phyloP scores from a whole-genome alignment of 2,797 vertebrate genomes.

The Simalia tracyae region DNA sequence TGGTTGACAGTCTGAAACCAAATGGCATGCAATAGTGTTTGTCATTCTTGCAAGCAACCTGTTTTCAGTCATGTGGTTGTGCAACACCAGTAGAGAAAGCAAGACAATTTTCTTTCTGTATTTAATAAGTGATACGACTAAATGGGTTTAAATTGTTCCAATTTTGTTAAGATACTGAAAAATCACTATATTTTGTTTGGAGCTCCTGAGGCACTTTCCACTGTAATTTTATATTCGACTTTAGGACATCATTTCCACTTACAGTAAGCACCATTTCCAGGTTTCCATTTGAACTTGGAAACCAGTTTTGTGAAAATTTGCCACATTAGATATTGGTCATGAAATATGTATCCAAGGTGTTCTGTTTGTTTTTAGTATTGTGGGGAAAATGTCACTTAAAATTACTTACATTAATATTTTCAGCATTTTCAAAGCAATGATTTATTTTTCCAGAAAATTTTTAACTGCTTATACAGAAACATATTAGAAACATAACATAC shows the following conservation, averaged over 20 bases:
- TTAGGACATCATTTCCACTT: slow-evolving; percentile 45
- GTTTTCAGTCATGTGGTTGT: slow-evolving; percentile 23
- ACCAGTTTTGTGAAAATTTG: slow-evolving; percentile 41
- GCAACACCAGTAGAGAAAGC: slow-evolving; percentile 33
- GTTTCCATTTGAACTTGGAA: slow-evolving; percentile 47
- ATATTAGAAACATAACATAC: slow-evolving; percentile 2
- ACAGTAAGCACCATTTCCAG: slow-evolving; percentile 41
- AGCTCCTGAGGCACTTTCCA: slow-evolving; percentile 51
- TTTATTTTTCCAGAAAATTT: slow-evolving; percentile 49
- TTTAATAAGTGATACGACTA: slow-evolving; percentile 43
- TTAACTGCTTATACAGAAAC: slow-evolving; percentile 10
- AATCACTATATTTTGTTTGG: slow-evolving; percentile 45
- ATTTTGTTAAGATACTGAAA: slow-evolving; percentile 50
- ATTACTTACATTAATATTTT: slow-evolving; percentile 53
- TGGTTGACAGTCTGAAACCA: slow-evolving; percentile 19
- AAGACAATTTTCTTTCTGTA: slow-evolving; percentile 46
- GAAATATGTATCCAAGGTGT: slow-evolving; percentile 44
- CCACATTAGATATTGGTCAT: slow-evolving; percentile 33
- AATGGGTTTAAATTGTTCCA: slow-evolving; percentile 51
- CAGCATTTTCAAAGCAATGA: slow-evolving; percentile 56
- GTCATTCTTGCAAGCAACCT: slow-evolving; percentile 27
- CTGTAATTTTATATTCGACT: slow-evolving; percentile 48
- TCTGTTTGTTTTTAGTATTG: slow-evolving; percentile 48
- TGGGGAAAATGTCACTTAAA: slow-evolving; percentile 52
- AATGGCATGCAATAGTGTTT: slow-evolving; percentile 11